Percentiles rank a stretch among this genome's conserved stretches.
These are phyloP conservation scores for Crossaster papposus DNA, from an alignment of 53 echinoderm and acorn worm species.

Conservation along the genomic window DNA sequence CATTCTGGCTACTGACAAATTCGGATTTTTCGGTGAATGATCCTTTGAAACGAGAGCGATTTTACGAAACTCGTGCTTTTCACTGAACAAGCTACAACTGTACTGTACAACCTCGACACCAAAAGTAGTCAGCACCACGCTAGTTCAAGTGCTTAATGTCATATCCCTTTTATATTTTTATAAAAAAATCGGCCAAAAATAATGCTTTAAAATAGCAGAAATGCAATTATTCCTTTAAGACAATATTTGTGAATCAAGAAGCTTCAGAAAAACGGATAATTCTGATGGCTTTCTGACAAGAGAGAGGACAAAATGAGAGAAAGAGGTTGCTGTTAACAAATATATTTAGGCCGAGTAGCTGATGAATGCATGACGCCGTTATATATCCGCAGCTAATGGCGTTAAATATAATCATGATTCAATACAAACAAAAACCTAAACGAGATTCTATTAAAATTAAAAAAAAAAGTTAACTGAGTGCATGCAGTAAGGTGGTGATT, in stretches of 20 bases:
- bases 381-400: too few relatives aligned
- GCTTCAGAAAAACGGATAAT: too few relatives aligned
- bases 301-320: not conserved
- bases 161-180: too few relatives aligned
- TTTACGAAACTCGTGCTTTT: not conserved
- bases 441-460: too few relatives aligned
- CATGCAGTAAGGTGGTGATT: too few relatives aligned
- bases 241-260: too few relatives aligned
- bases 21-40: not conserved
- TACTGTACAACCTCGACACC: not conserved
- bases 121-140: slow-evolving; percentile 7
- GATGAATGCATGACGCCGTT: not conserved
- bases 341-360: not conserved
- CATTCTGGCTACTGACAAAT: slow-evolving; percentile 28
- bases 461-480: too few relatives aligned
- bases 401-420: too few relatives aligned
- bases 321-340: not conserved
- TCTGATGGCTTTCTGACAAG: not conserved
- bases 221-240: too few relatives aligned
- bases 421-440: too few relatives aligned
- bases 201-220: too few relatives aligned
- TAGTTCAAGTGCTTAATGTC: not conserved
- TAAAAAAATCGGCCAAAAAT: too few relatives aligned
- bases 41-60: not conserved
- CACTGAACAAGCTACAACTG: not conserved